These are phyloP conservation scores for Scolopax bukidnonensis DNA, from an alignment of 2,797 vertebrate genomes.

Conservation along the genomic window DNA sequence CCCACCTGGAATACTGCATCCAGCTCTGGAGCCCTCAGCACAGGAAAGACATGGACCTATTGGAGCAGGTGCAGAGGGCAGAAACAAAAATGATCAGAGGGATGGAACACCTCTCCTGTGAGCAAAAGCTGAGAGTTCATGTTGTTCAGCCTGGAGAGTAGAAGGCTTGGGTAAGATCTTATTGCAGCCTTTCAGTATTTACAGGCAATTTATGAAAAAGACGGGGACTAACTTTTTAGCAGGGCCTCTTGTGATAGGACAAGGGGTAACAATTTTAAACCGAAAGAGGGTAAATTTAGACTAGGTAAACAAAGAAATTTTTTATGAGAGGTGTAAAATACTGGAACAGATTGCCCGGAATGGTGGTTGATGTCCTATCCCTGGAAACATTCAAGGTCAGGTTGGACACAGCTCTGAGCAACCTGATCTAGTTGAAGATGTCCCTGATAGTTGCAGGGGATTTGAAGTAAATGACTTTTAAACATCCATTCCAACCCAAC, in stretches of 20 bases:
- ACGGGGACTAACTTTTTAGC: neutral
- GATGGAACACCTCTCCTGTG: neutral
- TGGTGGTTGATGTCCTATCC: no score
- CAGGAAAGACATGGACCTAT: neutral
- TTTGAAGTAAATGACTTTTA: neutral
- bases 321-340: neutral
- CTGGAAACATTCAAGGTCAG: neutral
- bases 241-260: neutral
- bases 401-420: neutral
- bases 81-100: neutral
- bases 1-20: neutral
- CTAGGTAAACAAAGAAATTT: neutral
- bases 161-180: neutral
- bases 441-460: rapidly evolving
- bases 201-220: neutral
- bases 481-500: neutral
- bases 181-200: neutral
- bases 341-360: neutral
- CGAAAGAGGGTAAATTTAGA: neutral
- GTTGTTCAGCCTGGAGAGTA: neutral
- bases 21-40: neutral
- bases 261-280: neutral
- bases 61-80: neutral
- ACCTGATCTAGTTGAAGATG: neutral
- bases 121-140: neutral